Conservation (phyloP, 2,888 invertebrate genomes). For the Brachyptera putata region DNA sequence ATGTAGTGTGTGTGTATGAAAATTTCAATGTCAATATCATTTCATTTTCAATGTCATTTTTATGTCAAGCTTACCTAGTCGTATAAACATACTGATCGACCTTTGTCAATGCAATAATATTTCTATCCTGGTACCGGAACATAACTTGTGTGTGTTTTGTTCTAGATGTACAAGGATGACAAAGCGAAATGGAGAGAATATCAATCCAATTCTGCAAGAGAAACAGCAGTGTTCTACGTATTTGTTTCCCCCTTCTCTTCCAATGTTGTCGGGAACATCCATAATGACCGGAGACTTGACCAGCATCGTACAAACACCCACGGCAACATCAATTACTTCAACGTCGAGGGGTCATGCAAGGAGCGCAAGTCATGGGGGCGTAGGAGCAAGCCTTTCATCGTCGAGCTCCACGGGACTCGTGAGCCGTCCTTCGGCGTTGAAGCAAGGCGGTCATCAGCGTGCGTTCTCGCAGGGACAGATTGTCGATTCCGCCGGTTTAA, state of each 20-base stretch:
- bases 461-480: conserved; percentile 87
- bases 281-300: conserved; percentile 9
- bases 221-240: conserved; percentile 38
- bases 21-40: too few species aligned
- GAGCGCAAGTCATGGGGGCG: conserved; percentile 82
- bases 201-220: conserved; percentile 34
- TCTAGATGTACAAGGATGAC: conserved; percentile 65
- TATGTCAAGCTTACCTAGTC: too few species aligned
- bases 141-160: too few species aligned
- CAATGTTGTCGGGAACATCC: background rate
- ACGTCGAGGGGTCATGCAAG: conserved; percentile 58
- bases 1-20: too few species aligned
- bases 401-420: conserved; percentile 40
- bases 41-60: too few species aligned
- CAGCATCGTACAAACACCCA: conserved; percentile 1
- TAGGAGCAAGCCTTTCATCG: conserved; percentile 46
- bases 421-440: conserved; percentile 65
- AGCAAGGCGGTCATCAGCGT: conserved; percentile 72
- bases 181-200: conserved; percentile 56
- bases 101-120: too few species aligned
- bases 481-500: conserved; percentile 37
- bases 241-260: conserved; percentile 35
- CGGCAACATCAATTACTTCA: conserved; percentile 16
- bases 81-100: too few species aligned
- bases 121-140: too few species aligned